phyloP scores from a whole-genome alignment of 2,797 vertebrate genomes.

The Luscinia luscinia region DNA sequence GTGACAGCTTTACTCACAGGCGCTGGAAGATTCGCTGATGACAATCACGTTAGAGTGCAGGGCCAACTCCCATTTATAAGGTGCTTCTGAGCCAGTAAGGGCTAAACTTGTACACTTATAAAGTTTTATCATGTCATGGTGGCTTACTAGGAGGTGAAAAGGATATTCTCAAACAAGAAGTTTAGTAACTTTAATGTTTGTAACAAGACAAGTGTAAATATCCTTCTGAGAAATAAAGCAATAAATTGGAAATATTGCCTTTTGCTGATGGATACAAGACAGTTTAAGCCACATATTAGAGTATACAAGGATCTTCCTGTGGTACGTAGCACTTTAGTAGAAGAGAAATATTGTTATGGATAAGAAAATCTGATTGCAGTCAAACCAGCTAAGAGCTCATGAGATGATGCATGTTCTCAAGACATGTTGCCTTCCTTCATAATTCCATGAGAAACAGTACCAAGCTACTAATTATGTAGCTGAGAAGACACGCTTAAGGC shows the following conservation, averaged over 20 bases:
- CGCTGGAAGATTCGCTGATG: neutral
- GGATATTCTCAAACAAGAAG: accelerated
- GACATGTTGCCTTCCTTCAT: neutral
- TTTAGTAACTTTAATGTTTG: neutral
- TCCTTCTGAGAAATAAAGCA: neutral
- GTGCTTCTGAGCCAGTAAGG: neutral
- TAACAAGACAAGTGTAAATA: neutral
- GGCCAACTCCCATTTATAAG: neutral
- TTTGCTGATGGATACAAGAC: neutral
- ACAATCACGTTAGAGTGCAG: neutral
- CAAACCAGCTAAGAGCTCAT: neutral
- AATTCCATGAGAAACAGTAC: neutral
- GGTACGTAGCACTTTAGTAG: neutral
- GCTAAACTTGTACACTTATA: neutral
- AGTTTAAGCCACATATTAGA: neutral
- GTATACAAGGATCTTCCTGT: neutral
- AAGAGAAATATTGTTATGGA: neutral
- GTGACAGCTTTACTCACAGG: neutral
- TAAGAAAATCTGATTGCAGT: neutral
- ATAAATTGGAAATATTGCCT: neutral
- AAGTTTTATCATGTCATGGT: neutral
- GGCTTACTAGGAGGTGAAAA: neutral
- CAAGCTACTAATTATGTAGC: neutral
- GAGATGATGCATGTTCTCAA: neutral
- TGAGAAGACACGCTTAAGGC: neutral